A percentile compares a stretch with the other conserved stretches of the same genome.
These are phyloP conservation scores for Osmerus eperlanus DNA, from an alignment of 2,113 vertebrate genomes.

Conservation along the genomic window DNA sequence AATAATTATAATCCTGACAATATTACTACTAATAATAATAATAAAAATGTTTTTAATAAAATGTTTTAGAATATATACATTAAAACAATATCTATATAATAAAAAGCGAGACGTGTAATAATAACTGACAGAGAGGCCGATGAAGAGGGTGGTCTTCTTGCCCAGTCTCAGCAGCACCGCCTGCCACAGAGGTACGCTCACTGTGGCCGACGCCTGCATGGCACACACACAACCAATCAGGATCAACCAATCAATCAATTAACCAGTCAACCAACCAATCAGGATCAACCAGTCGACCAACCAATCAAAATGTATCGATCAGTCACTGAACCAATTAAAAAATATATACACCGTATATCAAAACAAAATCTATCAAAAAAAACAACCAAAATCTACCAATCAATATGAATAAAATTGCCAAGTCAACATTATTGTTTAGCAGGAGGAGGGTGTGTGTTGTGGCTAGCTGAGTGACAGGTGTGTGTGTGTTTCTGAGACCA, in stretches of 20 bases:
- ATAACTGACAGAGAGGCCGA: conserved; percentile 60
- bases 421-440: too few species aligned
- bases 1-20: not conserved
- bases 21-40: not conserved
- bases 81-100: not conserved
- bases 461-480: too few species aligned
- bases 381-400: too few species aligned
- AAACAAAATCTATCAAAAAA: too few species aligned
- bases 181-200: conserved; percentile 66
- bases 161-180: conserved; percentile 56
- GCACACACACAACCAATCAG: conserved; percentile 1
- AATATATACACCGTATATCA: too few species aligned
- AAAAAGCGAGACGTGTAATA: not conserved
- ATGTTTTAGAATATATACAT: not conserved
- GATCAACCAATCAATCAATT: too few species aligned
- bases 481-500: conserved; percentile 48
- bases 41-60: not conserved
- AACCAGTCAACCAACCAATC: too few species aligned
- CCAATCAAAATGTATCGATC: too few species aligned
- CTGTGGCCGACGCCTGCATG: conserved; percentile 51
- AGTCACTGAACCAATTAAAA: too few species aligned
- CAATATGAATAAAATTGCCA: too few species aligned
- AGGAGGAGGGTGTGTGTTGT: too few species aligned
- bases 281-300: too few species aligned
- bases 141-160: conserved; percentile 60